Percentiles rank a stretch among this genome's conserved stretches.
phyloP scores from a whole-genome alignment of 2,113 vertebrate genomes.

The Coptodon bakossiorum region DNA sequence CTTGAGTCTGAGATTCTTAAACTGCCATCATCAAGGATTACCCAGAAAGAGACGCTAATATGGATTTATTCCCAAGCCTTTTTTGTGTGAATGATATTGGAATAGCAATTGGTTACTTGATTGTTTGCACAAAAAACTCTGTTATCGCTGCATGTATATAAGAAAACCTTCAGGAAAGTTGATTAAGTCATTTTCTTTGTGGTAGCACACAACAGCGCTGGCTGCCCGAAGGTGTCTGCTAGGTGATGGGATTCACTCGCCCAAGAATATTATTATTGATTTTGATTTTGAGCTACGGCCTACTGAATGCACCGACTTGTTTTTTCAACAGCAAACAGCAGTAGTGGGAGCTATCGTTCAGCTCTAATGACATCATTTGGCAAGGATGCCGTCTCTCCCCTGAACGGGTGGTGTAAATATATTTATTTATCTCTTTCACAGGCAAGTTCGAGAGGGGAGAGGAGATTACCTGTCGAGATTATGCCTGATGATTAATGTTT shows the following conservation, averaged over 20 bases:
- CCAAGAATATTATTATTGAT: constrained; percentile 70
- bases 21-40: not conserved
- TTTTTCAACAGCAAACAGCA: constrained; percentile 43
- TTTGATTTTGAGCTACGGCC: constrained; percentile 56
- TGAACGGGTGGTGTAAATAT: constrained; percentile 32
- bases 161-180: not conserved
- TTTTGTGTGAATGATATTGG: not conserved
- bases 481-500: constrained; percentile 47
- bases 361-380: constrained; percentile 58
- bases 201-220: not conserved
- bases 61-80: not conserved
- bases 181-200: constrained; percentile 26
- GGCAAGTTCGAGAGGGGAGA: constrained; percentile 20
- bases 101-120: not conserved
- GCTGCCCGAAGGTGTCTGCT: not conserved
- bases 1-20: not conserved
- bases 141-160: not conserved
- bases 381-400: constrained; percentile 24
- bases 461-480: constrained; percentile 58
- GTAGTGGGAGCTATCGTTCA: constrained; percentile 52
- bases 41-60: not conserved
- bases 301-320: constrained; percentile 39
- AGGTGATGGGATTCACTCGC: constrained; percentile 44
- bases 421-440: constrained; percentile 41
- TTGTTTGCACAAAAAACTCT: not conserved